phyloP scores from a whole-genome alignment of 2,113 vertebrate genomes.

The Octodon degus region DNA sequence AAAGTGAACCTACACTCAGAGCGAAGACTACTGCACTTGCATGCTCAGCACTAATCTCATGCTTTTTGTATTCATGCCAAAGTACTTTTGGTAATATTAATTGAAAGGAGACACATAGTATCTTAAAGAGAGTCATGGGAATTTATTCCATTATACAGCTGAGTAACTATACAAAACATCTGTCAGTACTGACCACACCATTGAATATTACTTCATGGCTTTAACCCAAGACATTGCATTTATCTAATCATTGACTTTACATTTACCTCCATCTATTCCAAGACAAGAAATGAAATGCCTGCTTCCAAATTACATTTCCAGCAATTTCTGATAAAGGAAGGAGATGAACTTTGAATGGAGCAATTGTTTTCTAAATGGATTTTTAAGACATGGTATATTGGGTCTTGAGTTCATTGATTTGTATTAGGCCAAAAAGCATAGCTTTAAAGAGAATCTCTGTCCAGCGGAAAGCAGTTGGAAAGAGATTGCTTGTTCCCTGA shows the following conservation, averaged over 20 bases:
- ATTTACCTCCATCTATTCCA: conserved; percentile 77
- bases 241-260: conserved; percentile 77
- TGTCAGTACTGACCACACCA: conserved; percentile 79
- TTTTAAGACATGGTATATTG: conserved; percentile 71
- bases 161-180: conserved; percentile 81
- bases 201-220: conserved; percentile 76
- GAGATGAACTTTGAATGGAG: conserved; percentile 76
- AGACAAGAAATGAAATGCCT: conserved; percentile 77
- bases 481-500: conserved; percentile 28
- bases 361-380: conserved; percentile 81
- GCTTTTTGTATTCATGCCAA: conserved; percentile 80
- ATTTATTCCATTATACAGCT: conserved; percentile 78
- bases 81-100: conserved; percentile 83
- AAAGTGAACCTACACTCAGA: conserved; percentile 44
- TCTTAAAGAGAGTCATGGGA: conserved; percentile 81
- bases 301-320: conserved; percentile 79
- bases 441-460: conserved; percentile 46
- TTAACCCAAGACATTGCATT: conserved; percentile 75
- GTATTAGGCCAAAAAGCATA: conserved; percentile 44
- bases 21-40: conserved; percentile 54
- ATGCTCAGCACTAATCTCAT: conserved; percentile 73
- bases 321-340: conserved; percentile 76
- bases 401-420: conserved; percentile 73
- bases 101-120: conserved; percentile 73
- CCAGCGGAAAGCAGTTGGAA: conserved; percentile 16